These are phyloP conservation scores for Intellagama lesueurii DNA, from an alignment of 2,797 vertebrate species.

Conservation along the genomic window DNA sequence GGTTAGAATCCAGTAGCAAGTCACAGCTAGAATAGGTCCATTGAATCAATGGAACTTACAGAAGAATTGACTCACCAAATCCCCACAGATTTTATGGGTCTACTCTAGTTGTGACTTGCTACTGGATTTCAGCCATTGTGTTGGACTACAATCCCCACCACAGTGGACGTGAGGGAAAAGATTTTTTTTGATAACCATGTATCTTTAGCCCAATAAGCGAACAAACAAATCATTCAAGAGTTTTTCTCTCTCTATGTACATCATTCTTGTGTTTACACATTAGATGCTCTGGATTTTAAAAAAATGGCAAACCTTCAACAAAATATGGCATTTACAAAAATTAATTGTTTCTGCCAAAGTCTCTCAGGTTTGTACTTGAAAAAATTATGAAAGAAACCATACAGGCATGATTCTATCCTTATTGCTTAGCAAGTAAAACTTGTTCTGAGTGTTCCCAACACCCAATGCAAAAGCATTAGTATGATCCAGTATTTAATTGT, in stretches of 20 bases:
- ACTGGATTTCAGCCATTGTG: background rate
- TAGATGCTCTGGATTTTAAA: background rate
- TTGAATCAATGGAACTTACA: too few relatives aligned
- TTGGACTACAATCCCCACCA: background rate
- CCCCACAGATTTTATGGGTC: too few relatives aligned
- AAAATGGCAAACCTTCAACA: background rate
- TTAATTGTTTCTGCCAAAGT: background rate
- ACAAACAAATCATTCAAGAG: background rate
- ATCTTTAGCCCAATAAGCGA: background rate
- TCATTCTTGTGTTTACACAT: background rate
- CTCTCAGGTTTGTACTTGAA: background rate
- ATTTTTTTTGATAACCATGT: background rate
- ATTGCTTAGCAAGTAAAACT: conserved; percentile 18
- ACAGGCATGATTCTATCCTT: background rate
- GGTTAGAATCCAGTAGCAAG: too few relatives aligned
- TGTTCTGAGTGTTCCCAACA: conserved; percentile 14
- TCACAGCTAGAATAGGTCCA: too few relatives aligned
- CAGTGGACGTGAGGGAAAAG: too few relatives aligned
- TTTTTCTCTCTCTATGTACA: background rate
- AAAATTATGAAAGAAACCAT: background rate
- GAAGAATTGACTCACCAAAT: too few relatives aligned
- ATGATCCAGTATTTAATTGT: background rate
- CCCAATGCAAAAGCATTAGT: background rate
- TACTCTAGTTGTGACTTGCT: too few relatives aligned
- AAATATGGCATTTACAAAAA: background rate